A percentile compares a stretch with the other conserved stretches of the same genome.
Conservation (phyloP, 1,140 invertebrate genomes). For the Apocrypta bakeri region DNA sequence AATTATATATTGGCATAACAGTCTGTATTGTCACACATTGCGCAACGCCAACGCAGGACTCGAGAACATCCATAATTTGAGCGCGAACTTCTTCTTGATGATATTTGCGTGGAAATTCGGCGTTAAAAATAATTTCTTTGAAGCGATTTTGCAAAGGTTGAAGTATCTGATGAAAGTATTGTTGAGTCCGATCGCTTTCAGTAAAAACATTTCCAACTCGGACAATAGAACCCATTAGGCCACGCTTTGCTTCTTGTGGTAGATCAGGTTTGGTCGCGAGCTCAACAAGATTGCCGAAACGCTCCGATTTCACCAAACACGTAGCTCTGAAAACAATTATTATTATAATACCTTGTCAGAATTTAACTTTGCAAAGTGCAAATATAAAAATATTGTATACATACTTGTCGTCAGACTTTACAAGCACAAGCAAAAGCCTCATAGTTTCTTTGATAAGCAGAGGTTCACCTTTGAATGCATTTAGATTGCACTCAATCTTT, state of each 20-base stretch:
- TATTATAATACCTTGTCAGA: conserved; percentile 15
- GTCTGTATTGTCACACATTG: conserved; percentile 77
- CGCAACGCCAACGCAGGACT: conserved; percentile 81
- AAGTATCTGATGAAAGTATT: conserved; percentile 78
- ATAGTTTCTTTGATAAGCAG: conserved; percentile 78
- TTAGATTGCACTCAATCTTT: conserved; percentile 78
- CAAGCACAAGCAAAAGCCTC: conserved; percentile 76
- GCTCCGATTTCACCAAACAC: conserved; percentile 63
- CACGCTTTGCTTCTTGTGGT: conserved; percentile 73
- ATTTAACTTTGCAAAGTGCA: background rate
- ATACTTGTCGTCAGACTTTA: conserved; percentile 69
- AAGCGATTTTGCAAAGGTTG: conserved; percentile 78
- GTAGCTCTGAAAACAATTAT: conserved; percentile 55
- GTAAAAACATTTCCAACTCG: conserved; percentile 70
- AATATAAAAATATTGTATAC: background rate
- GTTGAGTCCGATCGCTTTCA: conserved; percentile 61
- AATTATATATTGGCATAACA: conserved; percentile 76
- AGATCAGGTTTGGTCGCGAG: conserved; percentile 72
- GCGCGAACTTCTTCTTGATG: conserved; percentile 77
- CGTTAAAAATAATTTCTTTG: conserved; percentile 75
- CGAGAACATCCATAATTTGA: conserved; percentile 79
- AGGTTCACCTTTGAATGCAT: conserved; percentile 77
- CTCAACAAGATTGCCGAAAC: conserved; percentile 67
- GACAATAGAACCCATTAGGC: conserved; percentile 75
- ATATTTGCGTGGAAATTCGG: conserved; percentile 77